Base-by-base conservation (phyloP, 2,888 invertebrate genomes). In the Nipponacmea schrenckii region DNA sequence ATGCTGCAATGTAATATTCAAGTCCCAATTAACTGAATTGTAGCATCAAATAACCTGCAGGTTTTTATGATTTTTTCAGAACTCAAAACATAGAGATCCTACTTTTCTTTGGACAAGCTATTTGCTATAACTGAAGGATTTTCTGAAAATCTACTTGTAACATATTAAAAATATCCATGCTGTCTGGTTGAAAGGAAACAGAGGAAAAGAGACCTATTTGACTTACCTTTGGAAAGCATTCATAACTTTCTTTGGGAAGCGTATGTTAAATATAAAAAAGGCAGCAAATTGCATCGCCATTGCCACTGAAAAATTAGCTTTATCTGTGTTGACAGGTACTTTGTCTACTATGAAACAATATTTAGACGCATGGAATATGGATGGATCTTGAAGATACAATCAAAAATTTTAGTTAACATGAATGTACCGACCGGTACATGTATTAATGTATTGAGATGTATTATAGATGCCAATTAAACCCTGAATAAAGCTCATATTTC, bases 191-290 rank as follows among this genome's bases (percentile, higher is more conserved):
- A 20, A 50, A 50, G 50, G 7, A 20, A 50, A 50, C 14, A 50
- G n/a, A 20, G n/a, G 17, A 50, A 50, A 15, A n/a, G 15, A 31
- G 31, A 31, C 17, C 15, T 14, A 50, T 20, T 50, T 50, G 10
- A 50, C 50, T n/a, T 50, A 50, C 50, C 50, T 50, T 50, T 50
- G 50, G 50, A 50, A 50, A 50, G 50, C 50, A 50, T 50, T 20
- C 50, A 50, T 50, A 14, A 50, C 12, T 50, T 50, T 50, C 15
- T 50, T 50, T 7, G 50, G 50, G 15, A 50, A 50, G 15, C 50
- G 15, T 14, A 50, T 50, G 15, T 50, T 15, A 20, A 50, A 50
- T 14, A 50, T 50, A 50, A 50, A 50, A 50, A 50, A 50, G 50
- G 50, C 50, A 14, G 50, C 50, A 10, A 50, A 50, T 50, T 50